Evolutionary conservation across 2,113 vertebrate species (phyloP).

Genomic region (Copsychus sechellarum): DNA sequence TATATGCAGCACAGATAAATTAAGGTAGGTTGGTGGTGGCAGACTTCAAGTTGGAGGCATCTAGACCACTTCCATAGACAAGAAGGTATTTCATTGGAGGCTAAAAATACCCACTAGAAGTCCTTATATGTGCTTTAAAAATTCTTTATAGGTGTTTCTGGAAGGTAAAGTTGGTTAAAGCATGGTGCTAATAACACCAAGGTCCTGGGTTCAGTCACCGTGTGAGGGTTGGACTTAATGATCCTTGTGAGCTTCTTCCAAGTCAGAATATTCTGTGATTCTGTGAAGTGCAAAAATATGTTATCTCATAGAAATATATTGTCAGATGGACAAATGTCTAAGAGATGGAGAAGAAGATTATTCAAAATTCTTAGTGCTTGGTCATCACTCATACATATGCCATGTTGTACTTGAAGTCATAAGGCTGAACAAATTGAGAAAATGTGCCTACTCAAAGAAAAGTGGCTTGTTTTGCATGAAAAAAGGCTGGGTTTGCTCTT

Average conservation of each 20-base stretch:
- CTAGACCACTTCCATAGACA: neutral
- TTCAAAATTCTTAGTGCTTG: neutral
- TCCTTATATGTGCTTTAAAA: neutral
- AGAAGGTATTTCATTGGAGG: neutral
- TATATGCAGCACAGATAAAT: neutral
- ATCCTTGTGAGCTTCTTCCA: neutral
- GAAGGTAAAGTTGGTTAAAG: neutral
- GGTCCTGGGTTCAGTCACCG: fast-evolving
- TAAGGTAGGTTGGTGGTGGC: neutral
- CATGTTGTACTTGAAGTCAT: neutral
- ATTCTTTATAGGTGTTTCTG: neutral
- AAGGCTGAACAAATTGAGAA: neutral
- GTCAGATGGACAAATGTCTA: neutral
- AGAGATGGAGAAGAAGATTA: neutral
- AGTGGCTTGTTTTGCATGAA: neutral
- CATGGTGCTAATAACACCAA: neutral
- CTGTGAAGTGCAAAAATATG: neutral
- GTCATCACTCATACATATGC: fast-evolving
- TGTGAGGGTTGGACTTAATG: neutral
- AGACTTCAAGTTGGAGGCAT: neutral
- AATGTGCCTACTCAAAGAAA: neutral
- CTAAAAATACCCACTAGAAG: neutral
- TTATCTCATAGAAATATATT: neutral
- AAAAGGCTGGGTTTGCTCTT: neutral
- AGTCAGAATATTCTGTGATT: neutral